These are phyloP conservation scores for Astropecten irregularis DNA, from an alignment of 53 echinoderm and acorn worm species.

Conservation along the genomic window DNA sequence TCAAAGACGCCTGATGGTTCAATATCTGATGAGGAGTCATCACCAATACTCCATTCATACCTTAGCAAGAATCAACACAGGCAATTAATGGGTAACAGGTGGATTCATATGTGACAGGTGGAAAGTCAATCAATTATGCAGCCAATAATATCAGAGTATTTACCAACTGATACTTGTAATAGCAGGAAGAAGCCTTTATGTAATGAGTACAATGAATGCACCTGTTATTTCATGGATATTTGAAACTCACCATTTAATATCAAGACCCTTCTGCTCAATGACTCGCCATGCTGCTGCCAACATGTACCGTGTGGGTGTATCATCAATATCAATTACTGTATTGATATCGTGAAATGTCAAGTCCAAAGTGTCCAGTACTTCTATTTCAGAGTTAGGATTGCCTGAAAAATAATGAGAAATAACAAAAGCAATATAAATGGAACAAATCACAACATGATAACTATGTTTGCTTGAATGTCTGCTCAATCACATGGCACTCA, in stretches of 20 bases:
- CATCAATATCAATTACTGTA: slow-evolving; percentile 9
- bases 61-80: background rate
- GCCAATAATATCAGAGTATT: too few relatives aligned
- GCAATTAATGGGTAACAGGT: background rate
- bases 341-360: background rate
- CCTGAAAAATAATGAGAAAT: background rate
- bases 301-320: slow-evolving; percentile 8
- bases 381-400: background rate
- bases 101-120: background rate
- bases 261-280: slow-evolving; percentile 19
- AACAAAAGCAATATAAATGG: background rate
- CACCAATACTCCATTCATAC: slow-evolving; percentile 56
- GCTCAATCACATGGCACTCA: too few relatives aligned
- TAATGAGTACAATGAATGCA: too few relatives aligned
- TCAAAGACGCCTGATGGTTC: slow-evolving; percentile 48
- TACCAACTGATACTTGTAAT: too few relatives aligned
- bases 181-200: too few relatives aligned
- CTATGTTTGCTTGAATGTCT: background rate
- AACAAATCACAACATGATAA: background rate
- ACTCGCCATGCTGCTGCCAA: slow-evolving; percentile 24
- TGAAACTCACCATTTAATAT: slow-evolving; percentile 3
- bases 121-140: too few relatives aligned
- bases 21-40: slow-evolving; percentile 16
- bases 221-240: too few relatives aligned
- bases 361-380: slow-evolving; percentile 15